phyloP scores from a whole-genome alignment of 2,113 vertebrate genomes.

The Cichladusa arquata region DNA sequence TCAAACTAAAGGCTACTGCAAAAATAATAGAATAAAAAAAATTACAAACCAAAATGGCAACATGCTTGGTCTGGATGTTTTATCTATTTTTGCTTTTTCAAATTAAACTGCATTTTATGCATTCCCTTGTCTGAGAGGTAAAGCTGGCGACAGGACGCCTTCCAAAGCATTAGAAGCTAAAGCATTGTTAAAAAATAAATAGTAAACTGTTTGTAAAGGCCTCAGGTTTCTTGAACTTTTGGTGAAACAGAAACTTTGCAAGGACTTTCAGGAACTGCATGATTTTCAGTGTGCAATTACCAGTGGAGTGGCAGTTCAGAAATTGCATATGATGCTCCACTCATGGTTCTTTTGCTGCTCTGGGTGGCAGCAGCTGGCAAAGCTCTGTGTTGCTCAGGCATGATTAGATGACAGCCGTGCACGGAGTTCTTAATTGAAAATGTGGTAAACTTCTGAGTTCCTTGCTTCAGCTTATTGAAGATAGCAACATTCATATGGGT shows the following conservation, averaged over 20 bases:
- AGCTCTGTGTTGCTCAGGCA: not conserved
- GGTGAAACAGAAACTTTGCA: not conserved
- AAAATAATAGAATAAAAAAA: not conserved
- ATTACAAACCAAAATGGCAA: not conserved
- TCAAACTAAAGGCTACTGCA: not conserved
- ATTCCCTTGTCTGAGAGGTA: not conserved
- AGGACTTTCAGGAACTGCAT: not conserved
- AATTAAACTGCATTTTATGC: not conserved
- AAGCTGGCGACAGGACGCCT: fast-evolving
- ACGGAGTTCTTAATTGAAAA: not conserved
- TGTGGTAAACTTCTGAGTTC: not conserved
- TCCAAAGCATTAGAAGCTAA: not conserved
- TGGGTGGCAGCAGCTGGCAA: not conserved
- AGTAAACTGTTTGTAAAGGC: not conserved
- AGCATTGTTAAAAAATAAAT: not conserved
- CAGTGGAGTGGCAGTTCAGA: not conserved
- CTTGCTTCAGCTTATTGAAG: not conserved
- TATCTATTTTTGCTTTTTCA: not conserved
- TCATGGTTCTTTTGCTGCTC: not conserved
- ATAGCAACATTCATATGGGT: not conserved
- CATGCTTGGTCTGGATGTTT: not conserved
- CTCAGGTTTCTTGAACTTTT: not conserved
- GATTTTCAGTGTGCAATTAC: not conserved
- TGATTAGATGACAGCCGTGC: not conserved
- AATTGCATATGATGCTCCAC: not conserved